Evolutionary conservation across 2,888 invertebrate genomes (phyloP).

Genomic region (Kuschelorhynchus macadamiae): DNA sequence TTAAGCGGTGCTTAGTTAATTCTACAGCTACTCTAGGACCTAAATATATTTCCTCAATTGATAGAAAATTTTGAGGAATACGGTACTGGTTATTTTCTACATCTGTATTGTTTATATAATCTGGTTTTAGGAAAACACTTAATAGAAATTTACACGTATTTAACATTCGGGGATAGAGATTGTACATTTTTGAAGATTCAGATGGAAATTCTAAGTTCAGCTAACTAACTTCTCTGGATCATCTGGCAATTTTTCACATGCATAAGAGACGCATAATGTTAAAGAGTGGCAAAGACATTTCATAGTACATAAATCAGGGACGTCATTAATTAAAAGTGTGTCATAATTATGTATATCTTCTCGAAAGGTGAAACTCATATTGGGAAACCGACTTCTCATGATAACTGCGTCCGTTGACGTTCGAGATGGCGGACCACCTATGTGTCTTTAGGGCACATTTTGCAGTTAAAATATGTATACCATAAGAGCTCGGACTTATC

Average conservation of each 20-base stretch:
- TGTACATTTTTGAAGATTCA: slow-evolving; percentile 30
- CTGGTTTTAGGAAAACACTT: slow-evolving; percentile 23
- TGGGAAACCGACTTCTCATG: too few relatives aligned
- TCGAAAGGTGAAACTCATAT: background rate
- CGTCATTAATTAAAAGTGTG: slow-evolving; percentile 11
- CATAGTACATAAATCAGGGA: slow-evolving; percentile 17
- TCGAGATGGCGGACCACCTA: too few relatives aligned
- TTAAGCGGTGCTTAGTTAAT: too few relatives aligned
- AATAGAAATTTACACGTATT: slow-evolving; percentile 6
- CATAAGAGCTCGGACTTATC: too few relatives aligned
- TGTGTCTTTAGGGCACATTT: too few relatives aligned
- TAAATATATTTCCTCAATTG: too few relatives aligned
- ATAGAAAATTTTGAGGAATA: too few relatives aligned
- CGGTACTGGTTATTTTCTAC: too few relatives aligned
- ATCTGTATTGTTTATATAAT: too few relatives aligned
- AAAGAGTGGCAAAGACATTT: slow-evolving; percentile 46
- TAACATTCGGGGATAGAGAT: slow-evolving; percentile 5
- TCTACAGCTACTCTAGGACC: too few relatives aligned
- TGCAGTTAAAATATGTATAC: too few relatives aligned
- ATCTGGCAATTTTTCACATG: slow-evolving; percentile 36
- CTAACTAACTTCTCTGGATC: slow-evolving; percentile 15
- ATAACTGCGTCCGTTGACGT: too few relatives aligned
- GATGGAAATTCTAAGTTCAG: slow-evolving; percentile 17
- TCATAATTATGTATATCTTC: background rate
- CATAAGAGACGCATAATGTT: slow-evolving; percentile 50